Base-by-base conservation (phyloP, 2,888 invertebrate species). In the Synergus laeviventris region DNA sequence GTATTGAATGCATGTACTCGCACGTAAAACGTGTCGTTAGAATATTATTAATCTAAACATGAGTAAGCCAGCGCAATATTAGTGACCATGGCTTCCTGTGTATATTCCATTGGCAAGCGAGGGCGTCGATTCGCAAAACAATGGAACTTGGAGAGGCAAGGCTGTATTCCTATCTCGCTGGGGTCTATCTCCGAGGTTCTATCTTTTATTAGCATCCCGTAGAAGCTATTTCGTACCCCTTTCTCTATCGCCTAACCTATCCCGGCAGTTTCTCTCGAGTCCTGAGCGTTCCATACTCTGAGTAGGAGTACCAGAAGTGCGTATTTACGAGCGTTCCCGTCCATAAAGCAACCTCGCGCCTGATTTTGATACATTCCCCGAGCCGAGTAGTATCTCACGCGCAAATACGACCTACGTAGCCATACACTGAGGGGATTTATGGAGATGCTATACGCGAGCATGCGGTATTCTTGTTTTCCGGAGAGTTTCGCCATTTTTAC, bases 321-420 rank as follows among this genome's bases (percentile, higher is more conserved):
- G 91, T 91, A 91, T 91, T 91, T 91, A 91, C 91, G 91, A 91
- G 90, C 91, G 89, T 88, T 89, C 89, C 88, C 90, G 90, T 90
- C 91, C 91, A 91, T 91, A 91, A 91, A 91, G 91, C 90, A 91
- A 88, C 89, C 90, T 91, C 88, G 90, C 90, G 90, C 90, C 91
- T 91, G 91, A 91, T 91, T 91, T 91, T 91, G 91, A 91, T 90
- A 91, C 91, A 91, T 91, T 91, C 90, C 87, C 90, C 84, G 83
- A 81, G 87, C 88, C 84, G 84, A 86, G 90, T 87, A 88, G 89
- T 91, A 91, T 91, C 91, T 91, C 91, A 91, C 91, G 88, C 89
- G 90, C 90, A 89, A 90, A 91, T 91, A 91, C 90, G 90, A 91
- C 89, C 91, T 86, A 88, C 89, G 88, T 89, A 89, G 87, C 89